phyloP scores from a whole-genome alignment of 2,797 vertebrate genomes.

The Lepilemur septentrionalis region DNA sequence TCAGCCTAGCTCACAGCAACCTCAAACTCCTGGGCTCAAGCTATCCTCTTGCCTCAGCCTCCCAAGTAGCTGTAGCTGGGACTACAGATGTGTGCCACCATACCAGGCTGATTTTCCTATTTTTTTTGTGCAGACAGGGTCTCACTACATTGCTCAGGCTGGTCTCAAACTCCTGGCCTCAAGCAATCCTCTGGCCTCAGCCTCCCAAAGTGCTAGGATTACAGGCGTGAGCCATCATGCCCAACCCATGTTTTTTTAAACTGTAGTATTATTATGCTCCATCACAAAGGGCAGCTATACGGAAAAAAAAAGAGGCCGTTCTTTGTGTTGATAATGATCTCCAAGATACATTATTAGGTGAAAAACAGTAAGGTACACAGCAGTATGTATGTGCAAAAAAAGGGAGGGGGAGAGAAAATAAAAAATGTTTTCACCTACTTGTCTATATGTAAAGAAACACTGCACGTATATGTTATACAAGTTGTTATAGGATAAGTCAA shows the following conservation, averaged over 20 bases:
- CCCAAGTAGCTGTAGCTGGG: too few species aligned
- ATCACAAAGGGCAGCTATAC: neutral
- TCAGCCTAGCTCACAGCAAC: too few species aligned
- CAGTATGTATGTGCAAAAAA: neutral
- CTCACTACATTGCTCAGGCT: too few species aligned
- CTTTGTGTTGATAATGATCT: neutral
- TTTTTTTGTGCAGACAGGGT: too few species aligned
- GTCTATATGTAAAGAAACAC: neutral
- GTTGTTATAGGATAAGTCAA: neutral
- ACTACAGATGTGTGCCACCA: neutral
- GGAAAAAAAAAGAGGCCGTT: neutral
- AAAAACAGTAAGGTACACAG: neutral
- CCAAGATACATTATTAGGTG: neutral
- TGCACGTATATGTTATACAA: neutral
- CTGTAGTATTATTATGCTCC: neutral
- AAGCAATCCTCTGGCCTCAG: too few species aligned
- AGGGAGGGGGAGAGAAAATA: neutral
- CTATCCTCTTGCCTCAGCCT: too few species aligned
- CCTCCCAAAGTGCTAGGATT: too few species aligned
- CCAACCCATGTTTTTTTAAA: neutral
- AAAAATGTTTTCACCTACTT: neutral
- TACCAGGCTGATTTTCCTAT: too few species aligned
- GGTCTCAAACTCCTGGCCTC: too few species aligned
- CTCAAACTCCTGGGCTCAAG: too few species aligned
- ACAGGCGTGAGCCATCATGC: neutral